Evolutionary conservation across 2,113 vertebrate species (phyloP).

Genomic region (Rhombomys opimus): DNA sequence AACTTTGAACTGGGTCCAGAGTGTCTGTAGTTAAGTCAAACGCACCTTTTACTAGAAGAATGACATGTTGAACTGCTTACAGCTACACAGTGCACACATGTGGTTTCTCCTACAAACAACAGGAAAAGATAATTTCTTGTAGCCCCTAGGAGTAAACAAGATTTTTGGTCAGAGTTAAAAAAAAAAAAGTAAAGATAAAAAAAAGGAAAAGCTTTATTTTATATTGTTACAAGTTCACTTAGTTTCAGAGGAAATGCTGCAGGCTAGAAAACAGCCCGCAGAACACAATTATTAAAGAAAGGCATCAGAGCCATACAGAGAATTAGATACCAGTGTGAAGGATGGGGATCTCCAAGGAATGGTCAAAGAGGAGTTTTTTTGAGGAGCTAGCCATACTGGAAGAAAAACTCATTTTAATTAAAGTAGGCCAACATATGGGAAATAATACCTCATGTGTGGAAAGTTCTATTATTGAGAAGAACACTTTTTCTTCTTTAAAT

Average conservation of each 20-base stretch:
- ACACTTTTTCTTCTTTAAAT: constrained; percentile 8
- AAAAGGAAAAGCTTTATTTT: constrained; percentile 77
- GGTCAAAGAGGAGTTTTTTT: constrained; percentile 67
- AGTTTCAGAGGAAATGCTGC: constrained; percentile 74
- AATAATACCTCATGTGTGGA: background rate
- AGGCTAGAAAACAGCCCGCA: constrained; percentile 60
- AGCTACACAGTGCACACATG: constrained; percentile 46
- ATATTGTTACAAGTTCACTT: constrained; percentile 79
- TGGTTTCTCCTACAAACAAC: constrained; percentile 62
- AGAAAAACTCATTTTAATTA: constrained; percentile 74
- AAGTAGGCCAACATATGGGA: constrained; percentile 41
- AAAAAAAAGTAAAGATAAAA: constrained; percentile 69
- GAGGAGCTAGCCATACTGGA: constrained; percentile 36
- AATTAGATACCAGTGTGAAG: constrained; percentile 73
- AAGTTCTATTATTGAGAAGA: constrained; percentile 11
- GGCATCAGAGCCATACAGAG: constrained; percentile 50
- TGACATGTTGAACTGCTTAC: constrained; percentile 26
- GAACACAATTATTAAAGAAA: constrained; percentile 80
- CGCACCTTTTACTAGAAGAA: constrained; percentile 16
- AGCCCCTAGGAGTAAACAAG: constrained; percentile 47
- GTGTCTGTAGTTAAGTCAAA: background rate
- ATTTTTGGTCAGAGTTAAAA: constrained; percentile 72
- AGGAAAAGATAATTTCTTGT: constrained; percentile 67
- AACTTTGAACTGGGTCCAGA: background rate
- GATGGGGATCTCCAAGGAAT: constrained; percentile 53